Evolutionary conservation across 2,888 invertebrate species (phyloP), one percentile per base, ranked within the genome.

Genomic region (Notodonta dromedarius): DNA sequence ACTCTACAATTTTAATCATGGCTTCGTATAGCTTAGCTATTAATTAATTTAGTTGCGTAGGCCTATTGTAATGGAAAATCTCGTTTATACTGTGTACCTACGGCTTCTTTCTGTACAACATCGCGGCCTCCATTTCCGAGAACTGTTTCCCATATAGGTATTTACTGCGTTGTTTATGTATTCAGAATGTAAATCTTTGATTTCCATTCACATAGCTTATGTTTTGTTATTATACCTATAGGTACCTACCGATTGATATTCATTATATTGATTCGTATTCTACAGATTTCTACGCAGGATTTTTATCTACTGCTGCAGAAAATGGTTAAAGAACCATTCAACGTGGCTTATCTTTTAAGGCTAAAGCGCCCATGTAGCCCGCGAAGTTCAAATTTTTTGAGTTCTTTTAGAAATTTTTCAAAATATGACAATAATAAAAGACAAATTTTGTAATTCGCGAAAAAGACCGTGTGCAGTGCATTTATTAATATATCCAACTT

Each of bases 101-200:
- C 4, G 35, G 35, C 66, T 61, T 55, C 67, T 73, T 63, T 73
- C 59, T 69, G 59, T 62, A 65, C 58, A 65, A 57, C 35, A 59
- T 65, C 61, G 67, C 67, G 67, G 67, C 56, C 58, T 62, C 16
- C 7, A 51, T 56, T 73, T 74, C 72, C 61, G 50, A 59, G 69
- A 69, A 64, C 69, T 71, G 60, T 62, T 69, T 57, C 50, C 61
- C 66, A 60, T 69, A 58, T 61, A 67, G 51, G 24, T 24, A 24
- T 24, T 24, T 24, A 24, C 24, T 66, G 60, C 40, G 51, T 71
- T 69, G 51, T 71, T 69, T 65, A 62, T 61, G 62, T 71, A 69
- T 56, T 56, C 40, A n/a, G 39, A 61, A 72, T 69, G 63, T 58
- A 58, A 66, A 69, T 66, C 32, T 44, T 58, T 57, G 51, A 61